Conservation (phyloP, 2,113 vertebrate genomes). For the Gnathonemus echidnorhynchus region DNA sequence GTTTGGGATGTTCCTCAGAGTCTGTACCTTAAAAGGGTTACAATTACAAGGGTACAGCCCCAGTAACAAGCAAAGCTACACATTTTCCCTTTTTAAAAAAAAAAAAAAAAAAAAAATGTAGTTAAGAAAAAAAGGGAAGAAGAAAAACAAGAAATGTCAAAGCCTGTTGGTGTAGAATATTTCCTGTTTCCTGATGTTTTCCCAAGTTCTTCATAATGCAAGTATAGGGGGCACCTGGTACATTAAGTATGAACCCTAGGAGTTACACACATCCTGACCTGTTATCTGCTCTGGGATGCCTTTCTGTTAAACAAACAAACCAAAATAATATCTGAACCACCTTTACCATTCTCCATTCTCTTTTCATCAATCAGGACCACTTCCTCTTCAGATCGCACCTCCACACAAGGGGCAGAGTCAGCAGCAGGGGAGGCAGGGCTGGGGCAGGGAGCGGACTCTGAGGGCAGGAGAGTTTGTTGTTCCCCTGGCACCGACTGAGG, state of each 20-base stretch:
- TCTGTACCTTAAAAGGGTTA: too few species aligned
- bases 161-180: neutral
- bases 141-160: neutral
- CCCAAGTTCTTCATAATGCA: neutral
- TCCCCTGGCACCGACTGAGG: conserved; percentile 24
- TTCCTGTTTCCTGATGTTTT: neutral
- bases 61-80: too few species aligned
- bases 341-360: conserved; percentile 56
- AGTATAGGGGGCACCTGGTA: neutral
- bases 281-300: neutral
- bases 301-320: neutral
- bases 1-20: too few species aligned
- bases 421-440: conserved; percentile 33
- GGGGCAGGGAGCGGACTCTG: conserved; percentile 42
- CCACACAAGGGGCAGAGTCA: conserved; percentile 39
- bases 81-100: too few species aligned
- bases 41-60: too few species aligned
- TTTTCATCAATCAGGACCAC: conserved; percentile 62
- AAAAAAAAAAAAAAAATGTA: too few species aligned
- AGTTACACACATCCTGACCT: neutral
- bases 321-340: neutral
- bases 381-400: conserved; percentile 47
- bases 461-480: conserved; percentile 21
- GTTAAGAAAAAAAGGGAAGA: neutral
- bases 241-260: neutral